Percentiles rank a stretch among this genome's conserved stretches.
Conservation (phyloP, 2,797 vertebrate species). For the Vultur gryphus region DNA sequence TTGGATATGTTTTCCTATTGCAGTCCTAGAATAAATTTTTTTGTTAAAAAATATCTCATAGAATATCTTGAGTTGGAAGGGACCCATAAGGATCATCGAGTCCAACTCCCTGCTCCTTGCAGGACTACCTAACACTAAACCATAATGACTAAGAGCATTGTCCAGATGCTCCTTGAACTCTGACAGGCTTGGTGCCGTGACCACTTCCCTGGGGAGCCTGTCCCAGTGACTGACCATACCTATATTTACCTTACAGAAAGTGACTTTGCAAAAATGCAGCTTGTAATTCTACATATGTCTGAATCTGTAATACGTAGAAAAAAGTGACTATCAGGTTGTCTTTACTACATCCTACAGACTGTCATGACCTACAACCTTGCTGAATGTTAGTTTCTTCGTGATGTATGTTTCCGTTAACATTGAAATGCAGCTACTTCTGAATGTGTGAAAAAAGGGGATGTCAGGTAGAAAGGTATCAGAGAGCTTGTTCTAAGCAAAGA, state of each 20-base stretch:
- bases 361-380: background rate
- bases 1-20: background rate
- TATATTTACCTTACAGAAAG: background rate
- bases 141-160: fast-evolving
- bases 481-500: background rate
- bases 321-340: background rate
- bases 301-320: background rate
- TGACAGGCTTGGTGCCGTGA: background rate
- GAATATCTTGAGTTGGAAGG: background rate
- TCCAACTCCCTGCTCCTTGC: background rate
- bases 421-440: background rate
- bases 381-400: background rate
- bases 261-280: background rate
- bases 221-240: background rate
- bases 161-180: background rate
- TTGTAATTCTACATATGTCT: background rate
- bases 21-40: background rate
- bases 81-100: background rate
- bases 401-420: background rate
- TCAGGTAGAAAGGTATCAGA: background rate
- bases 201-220: background rate
- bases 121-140: background rate
- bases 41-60: background rate
- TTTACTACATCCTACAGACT: background rate
- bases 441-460: background rate